These are phyloP conservation scores for Triplophysa tibetana DNA, from an alignment of 2,113 vertebrate species.

Conservation along the genomic window DNA sequence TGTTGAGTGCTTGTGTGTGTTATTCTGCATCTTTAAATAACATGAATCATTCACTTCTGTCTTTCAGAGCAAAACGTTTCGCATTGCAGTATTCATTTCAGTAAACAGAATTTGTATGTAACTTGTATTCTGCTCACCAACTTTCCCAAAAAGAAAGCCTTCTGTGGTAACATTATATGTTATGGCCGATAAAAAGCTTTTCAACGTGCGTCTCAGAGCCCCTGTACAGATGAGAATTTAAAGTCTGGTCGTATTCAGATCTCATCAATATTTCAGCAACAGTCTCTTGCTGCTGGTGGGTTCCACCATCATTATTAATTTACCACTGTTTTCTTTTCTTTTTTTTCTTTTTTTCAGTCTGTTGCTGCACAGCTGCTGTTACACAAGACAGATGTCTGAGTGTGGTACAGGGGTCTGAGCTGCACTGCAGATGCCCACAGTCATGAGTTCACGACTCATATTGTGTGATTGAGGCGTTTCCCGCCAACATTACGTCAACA, in stretches of 20 bases:
- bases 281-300: slow-evolving; percentile 56
- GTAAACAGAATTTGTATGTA: neutral
- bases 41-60: neutral
- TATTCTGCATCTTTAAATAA: neutral
- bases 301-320: slow-evolving; percentile 71
- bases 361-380: slow-evolving; percentile 22
- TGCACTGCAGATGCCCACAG: slow-evolving; percentile 38
- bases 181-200: slow-evolving; percentile 21
- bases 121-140: neutral
- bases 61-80: neutral
- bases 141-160: neutral
- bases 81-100: neutral
- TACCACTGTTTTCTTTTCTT: slow-evolving; percentile 66
- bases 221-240: slow-evolving; percentile 33
- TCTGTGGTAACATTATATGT: slow-evolving; percentile 5
- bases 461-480: neutral
- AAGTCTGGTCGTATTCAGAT: slow-evolving; percentile 38
- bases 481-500: neutral
- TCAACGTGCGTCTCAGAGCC: slow-evolving; percentile 14
- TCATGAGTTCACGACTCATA: neutral
- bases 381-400: neutral
- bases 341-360: slow-evolving; percentile 58
- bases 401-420: neutral
- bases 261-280: slow-evolving; percentile 73
- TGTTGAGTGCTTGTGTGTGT: neutral